Evolutionary conservation across 2,113 vertebrate genomes (phyloP).

Genomic region (Marmota flaviventris): DNA sequence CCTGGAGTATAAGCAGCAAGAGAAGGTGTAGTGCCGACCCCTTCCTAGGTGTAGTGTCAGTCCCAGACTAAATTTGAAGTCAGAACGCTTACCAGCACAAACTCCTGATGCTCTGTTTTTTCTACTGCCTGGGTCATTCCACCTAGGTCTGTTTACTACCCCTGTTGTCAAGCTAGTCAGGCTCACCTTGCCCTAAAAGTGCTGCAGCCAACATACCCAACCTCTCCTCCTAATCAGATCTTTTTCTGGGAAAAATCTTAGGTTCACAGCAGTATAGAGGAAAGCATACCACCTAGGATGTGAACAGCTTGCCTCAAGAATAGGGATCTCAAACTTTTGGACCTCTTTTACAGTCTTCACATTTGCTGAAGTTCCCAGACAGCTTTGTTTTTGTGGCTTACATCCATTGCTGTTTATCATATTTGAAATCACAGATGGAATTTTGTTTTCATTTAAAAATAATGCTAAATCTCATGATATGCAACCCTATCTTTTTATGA

Average conservation of each 20-base stretch:
- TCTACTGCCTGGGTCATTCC: neutral
- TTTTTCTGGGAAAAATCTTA: neutral
- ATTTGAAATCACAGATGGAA: constrained; percentile 45
- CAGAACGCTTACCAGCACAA: neutral
- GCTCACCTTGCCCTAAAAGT: neutral
- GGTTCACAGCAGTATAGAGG: neutral
- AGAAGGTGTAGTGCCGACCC: neutral
- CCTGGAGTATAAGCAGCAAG: neutral
- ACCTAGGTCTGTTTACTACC: too few species aligned
- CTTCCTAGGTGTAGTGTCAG: neutral
- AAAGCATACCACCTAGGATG: neutral
- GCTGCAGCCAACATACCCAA: neutral
- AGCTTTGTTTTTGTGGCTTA: neutral
- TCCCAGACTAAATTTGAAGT: neutral
- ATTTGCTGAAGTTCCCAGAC: neutral
- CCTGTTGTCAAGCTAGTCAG: neutral
- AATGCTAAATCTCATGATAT: neutral
- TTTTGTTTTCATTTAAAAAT: constrained; percentile 40
- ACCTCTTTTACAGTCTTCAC: neutral
- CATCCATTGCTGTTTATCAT: neutral
- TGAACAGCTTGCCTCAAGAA: neutral
- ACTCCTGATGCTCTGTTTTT: neutral
- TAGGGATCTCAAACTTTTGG: neutral
- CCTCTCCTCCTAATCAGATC: neutral
- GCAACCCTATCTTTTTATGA: neutral